These are phyloP conservation scores for Melipona beecheii DNA, from an alignment of 2,888 invertebrate genomes.

Conservation along the genomic window DNA sequence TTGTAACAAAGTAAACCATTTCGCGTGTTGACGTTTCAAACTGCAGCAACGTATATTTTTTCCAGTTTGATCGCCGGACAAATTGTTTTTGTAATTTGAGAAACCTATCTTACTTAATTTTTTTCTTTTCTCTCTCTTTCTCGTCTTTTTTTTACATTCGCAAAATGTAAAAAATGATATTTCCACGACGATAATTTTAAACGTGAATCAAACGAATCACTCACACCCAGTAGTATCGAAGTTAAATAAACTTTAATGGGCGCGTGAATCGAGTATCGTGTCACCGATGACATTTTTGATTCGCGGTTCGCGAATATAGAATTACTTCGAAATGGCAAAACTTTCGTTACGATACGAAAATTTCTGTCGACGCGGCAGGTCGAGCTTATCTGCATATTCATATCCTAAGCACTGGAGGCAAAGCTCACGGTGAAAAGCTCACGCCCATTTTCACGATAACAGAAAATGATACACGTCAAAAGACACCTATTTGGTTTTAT, in stretches of 20 bases:
- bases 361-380: background rate
- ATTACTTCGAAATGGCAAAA: background rate
- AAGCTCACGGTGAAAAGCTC: background rate
- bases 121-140: too few relatives aligned
- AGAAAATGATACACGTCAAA: constrained; percentile 15
- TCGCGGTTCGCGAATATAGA: background rate
- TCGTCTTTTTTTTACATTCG: too few relatives aligned
- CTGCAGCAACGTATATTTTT: background rate
- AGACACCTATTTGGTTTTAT: constrained; percentile 29
- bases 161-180: background rate
- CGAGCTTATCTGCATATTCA: background rate
- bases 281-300: background rate
- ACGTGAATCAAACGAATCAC: too few relatives aligned
- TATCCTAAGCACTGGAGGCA: background rate
- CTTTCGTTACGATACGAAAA: background rate
- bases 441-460: constrained; percentile 1
- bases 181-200: background rate
- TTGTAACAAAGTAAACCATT: background rate
- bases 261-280: background rate
- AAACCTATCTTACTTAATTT: too few relatives aligned
- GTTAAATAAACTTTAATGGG: background rate
- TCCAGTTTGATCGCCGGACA: background rate
- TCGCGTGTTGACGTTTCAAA: background rate
- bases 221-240: background rate
- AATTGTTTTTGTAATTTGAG: background rate